Conservation (phyloP, 1,140 invertebrate genomes). For the Psilanteris sp. region DNA sequence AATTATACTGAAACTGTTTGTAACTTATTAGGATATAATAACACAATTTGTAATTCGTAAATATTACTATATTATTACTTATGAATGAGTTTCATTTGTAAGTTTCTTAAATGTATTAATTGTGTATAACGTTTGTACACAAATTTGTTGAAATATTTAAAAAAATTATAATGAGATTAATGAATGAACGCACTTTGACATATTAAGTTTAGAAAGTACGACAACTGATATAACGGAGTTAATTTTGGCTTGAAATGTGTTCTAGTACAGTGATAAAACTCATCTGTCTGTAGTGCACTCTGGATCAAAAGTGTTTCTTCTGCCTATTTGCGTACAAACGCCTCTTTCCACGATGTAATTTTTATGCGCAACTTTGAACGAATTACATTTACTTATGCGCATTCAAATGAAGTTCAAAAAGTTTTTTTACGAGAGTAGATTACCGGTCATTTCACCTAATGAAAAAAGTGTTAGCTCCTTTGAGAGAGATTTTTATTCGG, state of each 20-base stretch:
- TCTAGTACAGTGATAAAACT: conserved; percentile 29
- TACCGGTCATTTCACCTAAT: not conserved
- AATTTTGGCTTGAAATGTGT: conserved; percentile 41
- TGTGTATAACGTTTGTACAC: too few relatives aligned
- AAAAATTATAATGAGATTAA: too few relatives aligned
- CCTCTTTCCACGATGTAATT: conserved; percentile 29
- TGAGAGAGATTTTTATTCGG: too few relatives aligned
- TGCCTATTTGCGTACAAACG: conserved; percentile 32
- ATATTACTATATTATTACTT: too few relatives aligned
- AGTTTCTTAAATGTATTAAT: too few relatives aligned
- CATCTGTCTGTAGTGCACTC: conserved; percentile 28
- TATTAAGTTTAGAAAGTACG: conserved; percentile 11
- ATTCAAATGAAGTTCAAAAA: conserved; percentile 12
- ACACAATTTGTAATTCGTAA: too few relatives aligned
- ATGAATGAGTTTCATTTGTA: too few relatives aligned
- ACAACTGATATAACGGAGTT: conserved; percentile 35
- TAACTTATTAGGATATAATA: too few relatives aligned
- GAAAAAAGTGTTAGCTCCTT: too few relatives aligned
- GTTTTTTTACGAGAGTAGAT: not conserved
- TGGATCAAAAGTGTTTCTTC: conserved; percentile 23
- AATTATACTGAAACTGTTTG: too few relatives aligned
- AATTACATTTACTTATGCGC: conserved; percentile 14
- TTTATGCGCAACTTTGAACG: conserved; percentile 16
- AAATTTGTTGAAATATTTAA: too few relatives aligned
- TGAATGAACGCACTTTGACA: conserved; percentile 2